Percentiles rank a stretch among this genome's conserved stretches.
These are phyloP conservation scores for Heterohyrax brucei DNA, from an alignment of 2,797 vertebrate genomes.

Conservation along the genomic window DNA sequence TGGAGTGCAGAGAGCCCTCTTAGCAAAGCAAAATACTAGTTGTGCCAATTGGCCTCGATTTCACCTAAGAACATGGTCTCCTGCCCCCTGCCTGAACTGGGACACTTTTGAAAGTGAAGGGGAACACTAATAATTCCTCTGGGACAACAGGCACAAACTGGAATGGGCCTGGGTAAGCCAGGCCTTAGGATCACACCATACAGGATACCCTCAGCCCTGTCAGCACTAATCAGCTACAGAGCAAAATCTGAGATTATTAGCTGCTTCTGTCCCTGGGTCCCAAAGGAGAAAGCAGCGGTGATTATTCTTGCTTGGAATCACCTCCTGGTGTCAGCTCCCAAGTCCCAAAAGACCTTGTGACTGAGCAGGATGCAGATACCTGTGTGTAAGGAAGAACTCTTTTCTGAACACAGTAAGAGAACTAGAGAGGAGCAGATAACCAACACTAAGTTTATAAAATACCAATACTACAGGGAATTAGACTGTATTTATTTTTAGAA, in stretches of 20 bases:
- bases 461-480: neutral
- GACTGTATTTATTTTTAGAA: constrained; percentile 27
- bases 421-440: neutral
- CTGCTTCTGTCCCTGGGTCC: neutral
- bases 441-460: neutral
- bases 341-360: neutral
- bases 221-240: neutral
- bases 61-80: too few species aligned
- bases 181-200: neutral
- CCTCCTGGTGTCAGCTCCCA: neutral
- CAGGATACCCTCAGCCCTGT: neutral
- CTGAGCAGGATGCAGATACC: neutral
- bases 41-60: too few species aligned
- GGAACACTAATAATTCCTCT: neutral
- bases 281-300: rapidly evolving
- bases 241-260: neutral
- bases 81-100: neutral
- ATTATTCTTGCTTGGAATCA: neutral
- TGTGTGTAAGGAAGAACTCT: neutral
- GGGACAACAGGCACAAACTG: neutral
- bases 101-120: neutral
- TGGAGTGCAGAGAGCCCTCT: too few species aligned
- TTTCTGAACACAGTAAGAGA: neutral
- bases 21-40: too few species aligned
- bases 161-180: neutral